Base-by-base conservation (phyloP, 2,797 vertebrate species). In the Propithecus perrieri region DNA sequence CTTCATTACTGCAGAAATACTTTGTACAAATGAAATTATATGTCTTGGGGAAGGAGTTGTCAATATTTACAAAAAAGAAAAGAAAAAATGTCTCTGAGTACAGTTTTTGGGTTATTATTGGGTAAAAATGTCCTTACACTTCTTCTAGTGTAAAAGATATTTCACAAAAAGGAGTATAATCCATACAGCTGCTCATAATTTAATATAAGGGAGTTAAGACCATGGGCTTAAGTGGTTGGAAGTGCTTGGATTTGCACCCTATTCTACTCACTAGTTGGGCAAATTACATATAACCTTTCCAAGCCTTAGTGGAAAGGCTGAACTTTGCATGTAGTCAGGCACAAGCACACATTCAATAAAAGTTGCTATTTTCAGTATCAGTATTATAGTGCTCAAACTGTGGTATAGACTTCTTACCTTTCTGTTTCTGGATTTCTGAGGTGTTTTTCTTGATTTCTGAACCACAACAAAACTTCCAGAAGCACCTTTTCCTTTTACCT, bases 401-500 rank as follows among this genome's bases (percentile, higher is more conserved):
- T 43, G 35, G 18, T 17, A 71, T 0, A 76, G 28, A 69, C 41
- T 74, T 50, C 98, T 98, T 98, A 99, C 99, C 99, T 99, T 99
- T 98, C 97, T 99, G 89, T 99, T 99, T 96, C 98, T 98, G 87
- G 98, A 90, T 97, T 99, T 99, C 26, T 98, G 97, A 93, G 98
- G 96, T 17, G 75, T 97, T 97, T 99, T 99, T 98, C 98, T 99
- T 99, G 97, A 99, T 95, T 98, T 99, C 38, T 99, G 98, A 85
- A 98, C 99, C 55, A 99, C 99, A 85, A 99, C 96, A 91, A 99
- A 99, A 95, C 99, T 99, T 87, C 99, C 99, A 43, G 99, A 99
- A 72, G 99, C 99, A 90, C 99, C 99, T 98, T 99, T 99, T 74
- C 99, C 99, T 98, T 99, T 99, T 89, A 99, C 99, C 99, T 99